phyloP scores from a whole-genome alignment of 2,888 invertebrate species.

The Hololepta plana region DNA sequence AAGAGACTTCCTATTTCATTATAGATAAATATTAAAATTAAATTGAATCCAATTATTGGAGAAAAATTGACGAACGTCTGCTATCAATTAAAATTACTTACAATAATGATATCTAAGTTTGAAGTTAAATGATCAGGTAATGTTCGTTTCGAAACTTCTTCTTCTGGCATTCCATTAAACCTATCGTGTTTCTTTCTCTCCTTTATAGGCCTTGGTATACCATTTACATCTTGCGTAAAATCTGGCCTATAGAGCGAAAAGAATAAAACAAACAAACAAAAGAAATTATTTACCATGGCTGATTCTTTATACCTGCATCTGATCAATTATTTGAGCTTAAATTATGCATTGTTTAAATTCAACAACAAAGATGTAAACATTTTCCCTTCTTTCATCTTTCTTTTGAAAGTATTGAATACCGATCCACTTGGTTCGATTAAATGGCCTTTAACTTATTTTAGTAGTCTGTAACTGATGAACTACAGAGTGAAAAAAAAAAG shows the following conservation, averaged over 20 bases:
- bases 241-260: too few species aligned
- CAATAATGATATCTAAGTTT: conserved; percentile 95
- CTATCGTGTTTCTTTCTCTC: conserved; percentile 88
- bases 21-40: conserved; percentile 2
- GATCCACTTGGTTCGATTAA: too few species aligned
- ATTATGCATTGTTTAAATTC: too few species aligned
- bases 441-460: too few species aligned
- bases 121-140: conserved; percentile 87
- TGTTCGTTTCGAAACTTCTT: conserved; percentile 83
- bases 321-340: too few species aligned
- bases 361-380: too few species aligned
- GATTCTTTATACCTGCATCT: neutral
- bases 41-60: conserved; percentile 5
- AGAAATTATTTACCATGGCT: neutral
- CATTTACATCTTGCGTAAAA: conserved; percentile 35
- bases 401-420: too few species aligned
- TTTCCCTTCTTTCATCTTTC: too few species aligned
- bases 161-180: conserved; percentile 92
- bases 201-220: conserved; percentile 43
- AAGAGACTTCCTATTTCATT: too few species aligned
- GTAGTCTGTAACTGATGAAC: too few species aligned
- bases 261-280: too few species aligned
- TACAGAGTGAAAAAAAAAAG: too few species aligned
- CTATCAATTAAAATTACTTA: conserved; percentile 41
- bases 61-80: neutral